A percentile compares a stretch with the other conserved stretches of the same genome.
These are phyloP conservation scores for Sparidentex hasta DNA, from an alignment of 2,797 vertebrate genomes.

Conservation along the genomic window DNA sequence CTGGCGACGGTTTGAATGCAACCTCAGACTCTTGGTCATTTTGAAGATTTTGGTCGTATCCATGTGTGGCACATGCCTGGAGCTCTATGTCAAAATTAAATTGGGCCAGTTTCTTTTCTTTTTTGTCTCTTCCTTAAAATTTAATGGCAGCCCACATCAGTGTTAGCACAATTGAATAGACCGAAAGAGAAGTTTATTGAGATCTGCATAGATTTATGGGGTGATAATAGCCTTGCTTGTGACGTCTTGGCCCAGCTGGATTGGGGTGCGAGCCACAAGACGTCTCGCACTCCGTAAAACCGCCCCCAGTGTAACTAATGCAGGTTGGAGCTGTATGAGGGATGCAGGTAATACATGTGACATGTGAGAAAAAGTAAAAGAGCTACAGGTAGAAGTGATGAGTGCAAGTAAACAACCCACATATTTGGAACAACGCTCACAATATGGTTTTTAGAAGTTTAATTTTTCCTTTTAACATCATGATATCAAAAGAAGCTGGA, in stretches of 20 bases:
- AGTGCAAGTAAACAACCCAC: background rate
- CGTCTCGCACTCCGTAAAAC: slow-evolving; percentile 83
- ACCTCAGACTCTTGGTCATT: slow-evolving; percentile 33
- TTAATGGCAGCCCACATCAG: slow-evolving; percentile 77
- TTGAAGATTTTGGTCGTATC: slow-evolving; percentile 40
- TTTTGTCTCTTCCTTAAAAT: slow-evolving; percentile 53
- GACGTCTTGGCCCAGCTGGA: slow-evolving; percentile 79
- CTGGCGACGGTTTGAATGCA: slow-evolving; percentile 26
- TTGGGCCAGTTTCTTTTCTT: slow-evolving; percentile 15
- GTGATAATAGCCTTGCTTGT: slow-evolving; percentile 87
- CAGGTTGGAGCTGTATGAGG: slow-evolving; percentile 55
- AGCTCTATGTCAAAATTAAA: slow-evolving; percentile 52
- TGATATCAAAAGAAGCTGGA: background rate
- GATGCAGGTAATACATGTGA: slow-evolving; percentile 56
- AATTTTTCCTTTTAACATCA: slow-evolving; percentile 27
- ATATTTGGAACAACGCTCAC: slow-evolving; percentile 37
- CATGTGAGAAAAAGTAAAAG: slow-evolving; percentile 17
- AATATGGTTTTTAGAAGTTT: slow-evolving; percentile 29
- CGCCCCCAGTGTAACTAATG: slow-evolving; percentile 61
- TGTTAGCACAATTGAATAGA: slow-evolving; percentile 78
- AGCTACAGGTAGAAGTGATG: slow-evolving; percentile 43
- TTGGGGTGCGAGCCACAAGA: slow-evolving; percentile 81
- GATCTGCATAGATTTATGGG: slow-evolving; percentile 86
- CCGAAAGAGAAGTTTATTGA: slow-evolving; percentile 86
- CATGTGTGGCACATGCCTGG: slow-evolving; percentile 52